A percentile compares a stretch with the other conserved stretches of the same genome.
These are phyloP conservation scores for Champsocephalus esox DNA, from an alignment of 2,797 vertebrate species.

Conservation along the genomic window DNA sequence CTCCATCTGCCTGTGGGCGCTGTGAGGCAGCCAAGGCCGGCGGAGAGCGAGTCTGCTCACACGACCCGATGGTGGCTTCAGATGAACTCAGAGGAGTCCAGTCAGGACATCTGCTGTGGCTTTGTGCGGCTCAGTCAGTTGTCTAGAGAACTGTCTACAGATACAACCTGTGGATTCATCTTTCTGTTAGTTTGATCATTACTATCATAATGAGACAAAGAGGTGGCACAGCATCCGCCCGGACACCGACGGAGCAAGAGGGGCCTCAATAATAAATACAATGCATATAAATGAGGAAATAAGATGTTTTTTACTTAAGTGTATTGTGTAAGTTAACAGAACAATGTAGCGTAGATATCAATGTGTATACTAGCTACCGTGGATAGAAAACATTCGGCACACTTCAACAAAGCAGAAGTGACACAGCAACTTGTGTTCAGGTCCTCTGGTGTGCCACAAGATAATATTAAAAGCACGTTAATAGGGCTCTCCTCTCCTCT, in stretches of 20 bases:
- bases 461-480: slow-evolving; percentile 34
- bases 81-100: slow-evolving; percentile 36
- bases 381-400: not conserved
- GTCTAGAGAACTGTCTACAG: slow-evolving; percentile 1
- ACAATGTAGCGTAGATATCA: too few relatives aligned
- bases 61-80: slow-evolving; percentile 42
- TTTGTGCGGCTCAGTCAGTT: slow-evolving; percentile 43
- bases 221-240: not conserved
- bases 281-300: too few relatives aligned
- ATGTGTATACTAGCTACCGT: not conserved
- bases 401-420: not conserved
- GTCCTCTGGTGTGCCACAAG: slow-evolving; percentile 3
- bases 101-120: slow-evolving; percentile 59
- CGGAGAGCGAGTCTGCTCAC: slow-evolving; percentile 41
- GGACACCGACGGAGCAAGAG: not conserved
- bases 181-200: slow-evolving; percentile 1
- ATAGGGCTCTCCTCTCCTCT: not conserved
- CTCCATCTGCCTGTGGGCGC: slow-evolving; percentile 50
- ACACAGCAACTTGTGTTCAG: slow-evolving; percentile 5
- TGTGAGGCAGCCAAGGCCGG: slow-evolving; percentile 31
- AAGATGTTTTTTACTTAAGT: too few relatives aligned
- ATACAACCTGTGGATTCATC: not conserved
- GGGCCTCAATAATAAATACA: not conserved
- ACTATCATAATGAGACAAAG: slow-evolving; percentile 10
- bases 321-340: too few relatives aligned